Percentiles rank a stretch among this genome's conserved stretches.
Conservation (phyloP, 2,113 vertebrate genomes). For the Microcebus ravelobensis region DNA sequence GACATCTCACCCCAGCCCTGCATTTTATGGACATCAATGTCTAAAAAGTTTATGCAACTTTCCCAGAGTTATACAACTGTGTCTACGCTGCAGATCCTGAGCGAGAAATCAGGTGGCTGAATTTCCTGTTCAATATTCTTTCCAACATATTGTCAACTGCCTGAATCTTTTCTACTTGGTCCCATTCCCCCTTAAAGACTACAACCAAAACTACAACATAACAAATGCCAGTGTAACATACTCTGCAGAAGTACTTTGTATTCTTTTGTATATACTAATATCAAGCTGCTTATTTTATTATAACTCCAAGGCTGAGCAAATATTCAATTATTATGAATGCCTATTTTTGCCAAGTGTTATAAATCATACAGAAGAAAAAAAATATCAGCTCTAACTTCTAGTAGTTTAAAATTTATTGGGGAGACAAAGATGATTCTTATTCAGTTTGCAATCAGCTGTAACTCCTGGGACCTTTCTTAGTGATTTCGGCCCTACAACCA, state of each 20-base stretch:
- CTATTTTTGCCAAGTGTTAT: not conserved
- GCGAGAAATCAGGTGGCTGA: not conserved
- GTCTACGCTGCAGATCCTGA: not conserved
- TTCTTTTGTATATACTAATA: not conserved
- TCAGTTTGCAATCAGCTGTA: not conserved
- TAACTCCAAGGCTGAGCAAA: not conserved
- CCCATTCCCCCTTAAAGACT: not conserved
- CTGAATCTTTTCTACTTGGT: not conserved
- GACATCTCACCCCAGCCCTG: not conserved
- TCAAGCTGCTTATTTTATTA: slow-evolving; percentile 6
- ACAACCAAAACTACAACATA: not conserved
- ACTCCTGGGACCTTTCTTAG: not conserved
- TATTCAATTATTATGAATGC: not conserved
- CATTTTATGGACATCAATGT: not conserved
- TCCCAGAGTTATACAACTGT: not conserved
- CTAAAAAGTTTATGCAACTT: not conserved
- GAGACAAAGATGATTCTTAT: not conserved
- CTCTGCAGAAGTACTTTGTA: not conserved
- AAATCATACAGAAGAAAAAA: not conserved
- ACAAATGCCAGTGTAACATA: not conserved
- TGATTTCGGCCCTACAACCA: not conserved
- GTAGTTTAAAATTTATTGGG: not conserved
- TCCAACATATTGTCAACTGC: not conserved
- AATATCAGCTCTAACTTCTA: not conserved
- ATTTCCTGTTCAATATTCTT: not conserved